Evolutionary conservation across 2,113 vertebrate genomes (phyloP), one percentile per base, ranked within the genome.

Genomic region (Ameiurus melas): DNA sequence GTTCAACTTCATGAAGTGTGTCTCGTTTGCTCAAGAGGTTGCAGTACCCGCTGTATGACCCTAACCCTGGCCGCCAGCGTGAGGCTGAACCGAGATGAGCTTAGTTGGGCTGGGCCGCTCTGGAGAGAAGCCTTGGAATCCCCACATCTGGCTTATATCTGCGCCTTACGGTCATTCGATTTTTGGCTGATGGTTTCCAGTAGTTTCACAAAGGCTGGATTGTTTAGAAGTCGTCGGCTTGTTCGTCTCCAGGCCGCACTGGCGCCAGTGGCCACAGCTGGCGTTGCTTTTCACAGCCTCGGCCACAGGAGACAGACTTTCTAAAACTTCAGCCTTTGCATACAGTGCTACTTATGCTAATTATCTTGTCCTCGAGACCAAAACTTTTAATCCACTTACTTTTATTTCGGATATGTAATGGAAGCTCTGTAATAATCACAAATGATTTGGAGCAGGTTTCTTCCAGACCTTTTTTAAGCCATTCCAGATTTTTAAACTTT

Each of bases 71-170:
- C 95, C 91, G 92, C 93, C 89, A 89, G 92, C 85, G 77, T 84
- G 91, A 93, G 93, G 92, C 92, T 70, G 93, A 89, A 91, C 92
- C 94, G 88, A 91, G 95, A 94, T 93, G 93, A 94, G 93, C 92
- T 93, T 94, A 93, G 91, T 92, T 94, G 94, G 93, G 95, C 93
- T 94, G 92, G 91, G 94, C 93, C 93, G 90, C 90, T 92, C 92
- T 93, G 95, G 94, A 94, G 95, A 95, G 90, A 92, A 92, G 92
- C 92, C 22, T 88, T 94, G 94, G 95, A 95, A 95, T 96, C 96
- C 94, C 94, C 94, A 96, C 95, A 96, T 96, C 95, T 96, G 95
- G 95, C 95, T 96, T 95, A 94, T 95, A 96, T 96, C 95, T 96
- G 88, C 92, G 92, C 93, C 94, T 94, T 95, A 95, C 93, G 94